Evolutionary conservation across 2,888 invertebrate genomes (phyloP).

Genomic region (Patella ulyssiponensis): DNA sequence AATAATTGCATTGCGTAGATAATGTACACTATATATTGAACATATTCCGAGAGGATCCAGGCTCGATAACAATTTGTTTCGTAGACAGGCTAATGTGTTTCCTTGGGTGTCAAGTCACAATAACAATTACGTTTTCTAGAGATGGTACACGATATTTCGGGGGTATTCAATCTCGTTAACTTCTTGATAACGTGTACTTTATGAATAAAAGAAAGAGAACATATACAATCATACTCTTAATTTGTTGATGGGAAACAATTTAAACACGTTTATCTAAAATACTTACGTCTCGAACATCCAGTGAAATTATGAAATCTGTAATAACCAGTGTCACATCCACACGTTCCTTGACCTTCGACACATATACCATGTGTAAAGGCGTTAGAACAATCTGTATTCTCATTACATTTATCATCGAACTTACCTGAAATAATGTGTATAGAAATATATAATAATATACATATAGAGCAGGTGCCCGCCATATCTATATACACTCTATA

Average conservation of each 20-base stretch:
- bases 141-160: too few relatives aligned
- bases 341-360: slow-evolving; percentile 36
- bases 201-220: not conserved
- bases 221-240: not conserved
- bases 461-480: too few relatives aligned
- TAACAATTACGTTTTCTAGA: too few relatives aligned
- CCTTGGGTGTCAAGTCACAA: too few relatives aligned
- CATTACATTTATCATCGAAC: slow-evolving; percentile 41
- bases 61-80: too few relatives aligned
- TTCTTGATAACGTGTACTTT: not conserved
- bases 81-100: too few relatives aligned
- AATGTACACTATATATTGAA: too few relatives aligned
- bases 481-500: too few relatives aligned
- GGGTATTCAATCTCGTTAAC: too few relatives aligned
- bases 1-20: too few relatives aligned
- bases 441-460: too few relatives aligned
- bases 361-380: slow-evolving; percentile 45
- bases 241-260: not conserved
- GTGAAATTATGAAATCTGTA: slow-evolving; percentile 26
- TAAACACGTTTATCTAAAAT: not conserved
- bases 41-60: too few relatives aligned
- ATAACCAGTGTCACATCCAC: slow-evolving; percentile 34
- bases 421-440: slow-evolving; percentile 26
- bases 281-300: slow-evolving; percentile 24
- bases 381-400: slow-evolving; percentile 39